These are phyloP conservation scores for Drosophila pruinosa DNA, from an alignment of 1,140 invertebrate genomes.

Conservation along the genomic window DNA sequence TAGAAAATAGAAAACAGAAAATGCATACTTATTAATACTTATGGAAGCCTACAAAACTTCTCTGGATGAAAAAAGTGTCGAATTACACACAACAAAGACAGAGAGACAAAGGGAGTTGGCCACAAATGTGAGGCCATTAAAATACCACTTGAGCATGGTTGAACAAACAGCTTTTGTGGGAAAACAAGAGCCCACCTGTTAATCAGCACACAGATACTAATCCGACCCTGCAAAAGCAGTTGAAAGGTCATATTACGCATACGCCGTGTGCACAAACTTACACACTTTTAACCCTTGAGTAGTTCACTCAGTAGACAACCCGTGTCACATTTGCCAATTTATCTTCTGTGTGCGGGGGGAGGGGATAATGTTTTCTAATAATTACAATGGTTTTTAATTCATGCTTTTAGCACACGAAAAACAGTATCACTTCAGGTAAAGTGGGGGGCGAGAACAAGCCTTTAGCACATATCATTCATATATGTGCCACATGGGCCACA, in stretches of 20 bases:
- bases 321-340: constrained; percentile 63
- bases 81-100: neutral
- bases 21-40: no score
- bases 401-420: constrained; percentile 15
- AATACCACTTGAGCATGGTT: constrained; percentile 31
- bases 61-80: neutral
- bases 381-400: constrained; percentile 76
- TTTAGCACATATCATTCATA: neutral
- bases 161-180: constrained; percentile 26
- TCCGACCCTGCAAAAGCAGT: constrained; percentile 20
- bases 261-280: constrained; percentile 42
- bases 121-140: constrained; percentile 25
- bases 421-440: constrained; percentile 1
- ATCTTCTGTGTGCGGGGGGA: constrained; percentile 45
- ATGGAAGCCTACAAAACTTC: neutral
- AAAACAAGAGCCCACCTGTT: constrained; percentile 28
- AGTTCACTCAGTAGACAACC: constrained; percentile 23
- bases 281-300: constrained; percentile 8
- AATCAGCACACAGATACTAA: constrained; percentile 24
- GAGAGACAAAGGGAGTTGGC: neutral
- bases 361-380: constrained; percentile 66
- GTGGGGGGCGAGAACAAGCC: constrained; percentile 11
- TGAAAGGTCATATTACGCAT: constrained; percentile 58
- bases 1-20: neutral
- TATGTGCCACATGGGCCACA: constrained; percentile 6